Conservation (phyloP, 2,113 vertebrate species). For the Boulengeromyrus knoepffleri region DNA sequence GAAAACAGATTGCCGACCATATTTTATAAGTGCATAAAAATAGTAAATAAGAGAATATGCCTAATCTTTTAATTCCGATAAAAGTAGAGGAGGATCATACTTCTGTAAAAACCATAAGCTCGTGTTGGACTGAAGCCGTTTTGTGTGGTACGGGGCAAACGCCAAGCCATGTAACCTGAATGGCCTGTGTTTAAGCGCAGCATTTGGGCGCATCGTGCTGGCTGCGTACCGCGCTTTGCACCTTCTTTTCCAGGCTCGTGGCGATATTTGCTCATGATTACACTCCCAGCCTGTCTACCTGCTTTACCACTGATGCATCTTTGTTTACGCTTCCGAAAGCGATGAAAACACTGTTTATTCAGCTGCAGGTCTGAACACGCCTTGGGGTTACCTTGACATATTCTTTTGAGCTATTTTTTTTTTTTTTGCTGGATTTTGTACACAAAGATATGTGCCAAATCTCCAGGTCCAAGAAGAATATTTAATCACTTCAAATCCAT, state of each 20-base stretch:
- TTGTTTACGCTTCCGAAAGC: not conserved
- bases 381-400: not conserved
- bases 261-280: not conserved
- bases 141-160: not conserved
- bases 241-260: not conserved
- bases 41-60: not conserved
- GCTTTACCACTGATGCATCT: not conserved
- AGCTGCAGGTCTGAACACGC: not conserved
- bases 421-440: not conserved
- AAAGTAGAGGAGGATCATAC: not conserved
- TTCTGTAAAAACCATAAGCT: not conserved
- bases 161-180: not conserved
- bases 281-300: not conserved
- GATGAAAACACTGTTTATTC: not conserved
- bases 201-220: not conserved
- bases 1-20: not conserved
- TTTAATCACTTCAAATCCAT: not conserved
- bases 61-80: not conserved
- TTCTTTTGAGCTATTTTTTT: not conserved
- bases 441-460: not conserved
- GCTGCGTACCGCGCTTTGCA: not conserved
- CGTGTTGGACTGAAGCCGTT: not conserved
- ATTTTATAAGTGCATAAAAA: not conserved
- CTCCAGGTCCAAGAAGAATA: not conserved
- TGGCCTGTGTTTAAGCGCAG: not conserved